Evolutionary conservation across 2,113 vertebrate species (phyloP).

Genomic region (Serinus canaria): DNA sequence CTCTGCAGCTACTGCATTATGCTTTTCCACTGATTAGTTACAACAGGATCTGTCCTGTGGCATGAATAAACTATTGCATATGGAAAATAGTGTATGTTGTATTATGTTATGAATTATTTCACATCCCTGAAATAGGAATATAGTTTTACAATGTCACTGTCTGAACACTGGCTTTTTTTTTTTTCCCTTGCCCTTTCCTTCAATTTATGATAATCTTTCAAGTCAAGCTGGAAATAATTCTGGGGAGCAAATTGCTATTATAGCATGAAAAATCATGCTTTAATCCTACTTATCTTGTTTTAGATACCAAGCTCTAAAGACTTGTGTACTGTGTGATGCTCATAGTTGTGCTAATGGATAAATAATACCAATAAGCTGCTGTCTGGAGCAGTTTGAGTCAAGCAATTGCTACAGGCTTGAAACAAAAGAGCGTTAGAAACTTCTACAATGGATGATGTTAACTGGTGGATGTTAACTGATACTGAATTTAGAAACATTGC

Average conservation of each 20-base stretch:
- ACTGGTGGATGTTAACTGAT: not conserved
- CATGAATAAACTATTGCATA: not conserved
- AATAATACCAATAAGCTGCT: not conserved
- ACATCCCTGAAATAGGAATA: not conserved
- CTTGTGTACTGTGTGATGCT: not conserved
- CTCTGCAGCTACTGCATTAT: not conserved
- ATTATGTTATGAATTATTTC: conserved; percentile 7
- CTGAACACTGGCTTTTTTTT: not conserved
- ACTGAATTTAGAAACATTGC: not conserved
- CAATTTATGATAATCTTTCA: not conserved
- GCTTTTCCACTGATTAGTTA: conserved; percentile 5
- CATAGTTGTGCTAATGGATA: not conserved
- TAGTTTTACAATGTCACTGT: not conserved
- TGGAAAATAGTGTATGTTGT: not conserved
- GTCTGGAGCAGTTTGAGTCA: not conserved
- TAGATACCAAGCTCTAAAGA: not conserved
- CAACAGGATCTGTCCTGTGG: not conserved
- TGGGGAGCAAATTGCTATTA: not conserved
- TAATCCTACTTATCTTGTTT: not conserved
- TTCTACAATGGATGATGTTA: not conserved
- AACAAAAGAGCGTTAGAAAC: not conserved
- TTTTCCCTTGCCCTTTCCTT: not conserved
- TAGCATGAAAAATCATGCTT: not conserved
- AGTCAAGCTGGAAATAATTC: not conserved
- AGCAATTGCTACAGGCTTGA: not conserved